Evolutionary conservation across 2,113 vertebrate species (phyloP), one percentile per base, ranked within the genome.

Genomic region (Clarias gariepinus): DNA sequence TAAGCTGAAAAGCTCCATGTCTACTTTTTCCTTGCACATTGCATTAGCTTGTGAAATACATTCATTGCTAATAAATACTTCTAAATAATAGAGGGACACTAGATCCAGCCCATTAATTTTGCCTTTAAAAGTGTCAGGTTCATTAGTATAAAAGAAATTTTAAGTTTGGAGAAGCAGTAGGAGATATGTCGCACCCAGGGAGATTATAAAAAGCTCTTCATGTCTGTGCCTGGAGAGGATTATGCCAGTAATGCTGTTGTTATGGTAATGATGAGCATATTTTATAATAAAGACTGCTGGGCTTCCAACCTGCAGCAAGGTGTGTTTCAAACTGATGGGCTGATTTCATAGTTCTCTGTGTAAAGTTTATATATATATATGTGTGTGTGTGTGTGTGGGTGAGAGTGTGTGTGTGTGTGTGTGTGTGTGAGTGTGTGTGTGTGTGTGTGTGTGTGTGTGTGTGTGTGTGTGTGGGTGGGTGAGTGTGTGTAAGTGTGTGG

Each of bases 211-310:
- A 87, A 89, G 88, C 88, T 69, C 83, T 86, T 83, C 66, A 69
- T 88, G 76, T 86, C 86, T 89, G 74, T 89, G 84, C 84, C 86
- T 88, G 84, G 83, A 90, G 78, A 83, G 82, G 87, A 89, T 88
- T 84, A 88, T 89, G 80, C 81, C 66, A 89, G 76, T 88, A 89
- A 89, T 89, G 85, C 88, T 88, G 88, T 82, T 90, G 84, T 89
- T 86, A 88, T 88, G 83, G 74, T 85, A 89, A 89, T 89, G 88
- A 88, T 89, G 77, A 86, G 86, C 84, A 81, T 81, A 84, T 64
- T 30, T 86, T 83, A 79, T 84, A 86, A 89, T 84, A 86, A 87
- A 86, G 84, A 90, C 86, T 41, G 76, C 87, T 78, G 83, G 76
- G 80, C 84, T 86, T 76, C 36, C 55, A 52, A 87, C 83, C 87